Percentiles rank a stretch among this genome's conserved stretches.
Conservation (phyloP, 2,113 vertebrate genomes). For the Chaetodon auriga region DNA sequence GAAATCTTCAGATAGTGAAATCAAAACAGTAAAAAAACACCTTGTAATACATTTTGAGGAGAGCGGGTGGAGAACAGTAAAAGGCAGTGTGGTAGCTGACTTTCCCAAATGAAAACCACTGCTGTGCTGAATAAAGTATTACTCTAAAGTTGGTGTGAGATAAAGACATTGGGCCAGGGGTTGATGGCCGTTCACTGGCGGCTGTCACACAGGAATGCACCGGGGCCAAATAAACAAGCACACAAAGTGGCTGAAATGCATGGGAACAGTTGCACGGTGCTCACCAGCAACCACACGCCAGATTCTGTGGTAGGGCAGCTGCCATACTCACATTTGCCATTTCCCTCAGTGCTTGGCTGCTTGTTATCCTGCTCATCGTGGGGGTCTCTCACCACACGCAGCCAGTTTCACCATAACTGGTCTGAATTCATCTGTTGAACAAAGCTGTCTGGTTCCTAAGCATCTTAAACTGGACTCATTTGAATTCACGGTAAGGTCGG, state of each 20-base stretch:
- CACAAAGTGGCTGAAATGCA: slow-evolving; percentile 34
- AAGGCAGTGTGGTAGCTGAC: slow-evolving; percentile 21
- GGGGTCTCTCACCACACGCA: neutral
- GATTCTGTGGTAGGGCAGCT: slow-evolving; percentile 27
- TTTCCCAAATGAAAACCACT: slow-evolving; percentile 35
- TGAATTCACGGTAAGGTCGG: neutral
- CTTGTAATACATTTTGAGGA: neutral
- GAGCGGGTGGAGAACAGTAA: slow-evolving; percentile 29
- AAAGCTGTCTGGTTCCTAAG: neutral
- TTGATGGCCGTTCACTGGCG: slow-evolving; percentile 23
- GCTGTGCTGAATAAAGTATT: slow-evolving; percentile 25
- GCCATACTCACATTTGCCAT: slow-evolving; percentile 17
- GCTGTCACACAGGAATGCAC: slow-evolving; percentile 59
- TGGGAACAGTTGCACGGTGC: slow-evolving; percentile 37
- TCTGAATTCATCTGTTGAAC: neutral
- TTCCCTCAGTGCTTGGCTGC: neutral
- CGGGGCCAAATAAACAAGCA: slow-evolving; percentile 50
- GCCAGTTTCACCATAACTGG: neutral
- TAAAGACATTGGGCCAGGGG: slow-evolving; percentile 34
- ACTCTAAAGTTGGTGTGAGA: slow-evolving; percentile 28
- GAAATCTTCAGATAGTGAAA: slow-evolving; percentile 10
- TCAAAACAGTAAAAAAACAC: neutral
- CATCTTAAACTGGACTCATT: neutral
- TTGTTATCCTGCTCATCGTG: neutral
- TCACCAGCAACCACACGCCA: slow-evolving; percentile 34